Base-by-base conservation (phyloP, 2,888 invertebrate species). In the Pomacea canaliculata region DNA sequence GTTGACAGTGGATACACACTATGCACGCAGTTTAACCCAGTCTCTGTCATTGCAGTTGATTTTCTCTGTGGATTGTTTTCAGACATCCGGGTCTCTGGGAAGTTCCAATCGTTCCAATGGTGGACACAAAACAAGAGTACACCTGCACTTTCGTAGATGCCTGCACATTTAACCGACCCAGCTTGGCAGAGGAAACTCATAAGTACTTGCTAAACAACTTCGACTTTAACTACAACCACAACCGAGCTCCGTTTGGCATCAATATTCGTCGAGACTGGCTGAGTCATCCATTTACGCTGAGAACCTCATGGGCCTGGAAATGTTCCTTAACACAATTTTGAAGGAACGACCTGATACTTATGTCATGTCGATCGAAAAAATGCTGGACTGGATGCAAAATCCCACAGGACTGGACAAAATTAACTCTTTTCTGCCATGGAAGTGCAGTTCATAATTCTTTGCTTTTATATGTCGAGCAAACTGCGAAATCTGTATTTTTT, bases 191-290 rank as follows among this genome's bases (percentile, higher is more conserved):
- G 16, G 84, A 85, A 23, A 85, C 87, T 8, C 81, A 82, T 48
- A 65, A 81, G 10, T 94, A 94, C 90, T 93, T 95, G 83, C 88
- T 93, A 71, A 93, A 94, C 79, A 97, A 96, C 91, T 97, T 97
- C 89, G 94, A 93, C 69, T 91, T 93, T 1, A 94, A 94, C 82
- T 95, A 95, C 87, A 82, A 92, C 1, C 62, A 37, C 12, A 94
- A 93, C 87, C 83, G 86, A 78, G 96, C 96, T 0, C 97, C 97
- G 0, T 94, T 94, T 81, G 96, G 96, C 1, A 91, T 97, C 46
- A 95, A 95, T 88, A 93, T 97, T 76, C 95, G 95, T 88, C 94
- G 96, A 0, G 93, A 94, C 0, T 97, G 96, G 96, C 94, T 97
- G 84, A 79, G 81, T 2, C 84, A 85, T 60, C 78, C 79, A 7